These are phyloP conservation scores for Spilosoma lubricipeda DNA, from an alignment of 2,888 invertebrate species.

Conservation along the genomic window DNA sequence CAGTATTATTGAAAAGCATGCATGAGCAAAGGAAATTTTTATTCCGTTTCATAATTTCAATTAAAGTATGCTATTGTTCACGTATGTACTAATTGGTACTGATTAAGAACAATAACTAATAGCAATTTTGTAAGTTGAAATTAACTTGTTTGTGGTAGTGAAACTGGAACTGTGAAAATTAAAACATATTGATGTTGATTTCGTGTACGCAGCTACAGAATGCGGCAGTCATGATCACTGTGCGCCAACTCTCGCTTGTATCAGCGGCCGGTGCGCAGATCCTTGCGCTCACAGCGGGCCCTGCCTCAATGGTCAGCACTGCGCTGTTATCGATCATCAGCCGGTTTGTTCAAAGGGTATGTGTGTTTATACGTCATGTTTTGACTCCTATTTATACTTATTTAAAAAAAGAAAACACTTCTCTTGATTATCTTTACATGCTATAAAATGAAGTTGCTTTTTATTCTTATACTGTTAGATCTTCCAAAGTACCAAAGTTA, in stretches of 20 bases:
- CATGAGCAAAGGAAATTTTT: not conserved
- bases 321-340: constrained; percentile 93
- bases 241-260: constrained; percentile 91
- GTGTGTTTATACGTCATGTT: constrained; percentile 1
- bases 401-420: too few relatives aligned
- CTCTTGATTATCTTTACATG: not conserved
- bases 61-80: not conserved
- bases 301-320: constrained; percentile 91
- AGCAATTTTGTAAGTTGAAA: not conserved
- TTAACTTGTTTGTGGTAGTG: not conserved
- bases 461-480: too few relatives aligned
- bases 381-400: not conserved
- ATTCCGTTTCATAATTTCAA: not conserved
- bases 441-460: too few relatives aligned
- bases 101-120: not conserved
- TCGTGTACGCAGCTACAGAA: constrained; percentile 89
- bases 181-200: constrained; percentile 20
- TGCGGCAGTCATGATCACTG: constrained; percentile 94
- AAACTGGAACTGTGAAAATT: not conserved
- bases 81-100: not conserved
- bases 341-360: constrained; percentile 93
- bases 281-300: constrained; percentile 92
- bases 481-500: too few relatives aligned
- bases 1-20: not conserved
- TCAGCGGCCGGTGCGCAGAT: constrained; percentile 92